phyloP scores from a whole-genome alignment of 1,140 invertebrate species.

The Calephelis nemesis region DNA sequence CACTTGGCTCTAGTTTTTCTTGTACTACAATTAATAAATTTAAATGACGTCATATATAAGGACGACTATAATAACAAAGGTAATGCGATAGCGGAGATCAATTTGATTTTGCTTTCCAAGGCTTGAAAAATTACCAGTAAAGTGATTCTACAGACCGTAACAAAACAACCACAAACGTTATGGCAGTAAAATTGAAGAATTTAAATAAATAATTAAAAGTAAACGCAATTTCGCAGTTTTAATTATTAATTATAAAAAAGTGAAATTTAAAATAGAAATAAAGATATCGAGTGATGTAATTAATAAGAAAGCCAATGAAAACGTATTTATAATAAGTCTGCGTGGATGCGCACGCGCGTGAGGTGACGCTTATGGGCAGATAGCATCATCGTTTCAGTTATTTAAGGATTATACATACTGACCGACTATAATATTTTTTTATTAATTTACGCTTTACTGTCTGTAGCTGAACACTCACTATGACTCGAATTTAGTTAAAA shows the following conservation, averaged over 20 bases:
- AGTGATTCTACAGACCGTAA: too few relatives aligned
- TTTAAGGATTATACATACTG: conserved; percentile 10
- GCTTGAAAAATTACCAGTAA: too few relatives aligned
- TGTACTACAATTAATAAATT: too few relatives aligned
- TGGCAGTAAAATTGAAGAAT: too few relatives aligned
- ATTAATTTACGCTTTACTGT: neutral
- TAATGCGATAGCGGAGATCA: too few relatives aligned
- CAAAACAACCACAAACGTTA: too few relatives aligned
- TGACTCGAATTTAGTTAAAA: too few relatives aligned
- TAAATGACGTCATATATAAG: too few relatives aligned
- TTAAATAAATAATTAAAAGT: neutral
- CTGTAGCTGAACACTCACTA: neutral
- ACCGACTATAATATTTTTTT: neutral
- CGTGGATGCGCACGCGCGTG: conserved; percentile 27
- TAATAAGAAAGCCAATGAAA: conserved; percentile 39
- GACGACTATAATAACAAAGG: too few relatives aligned
- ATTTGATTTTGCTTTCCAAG: too few relatives aligned
- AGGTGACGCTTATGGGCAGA: conserved; percentile 25
- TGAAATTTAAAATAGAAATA: conserved; percentile 21
- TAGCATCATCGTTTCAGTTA: conserved; percentile 31
- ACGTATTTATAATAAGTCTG: conserved; percentile 32
- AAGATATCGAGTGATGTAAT: conserved; percentile 29
- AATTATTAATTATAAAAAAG: conserved; percentile 21
- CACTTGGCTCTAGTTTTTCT: too few relatives aligned
- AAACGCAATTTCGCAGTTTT: conserved; percentile 3